Evolutionary conservation across 2,113 vertebrate genomes (phyloP).

Genomic region (Gulo gulo): DNA sequence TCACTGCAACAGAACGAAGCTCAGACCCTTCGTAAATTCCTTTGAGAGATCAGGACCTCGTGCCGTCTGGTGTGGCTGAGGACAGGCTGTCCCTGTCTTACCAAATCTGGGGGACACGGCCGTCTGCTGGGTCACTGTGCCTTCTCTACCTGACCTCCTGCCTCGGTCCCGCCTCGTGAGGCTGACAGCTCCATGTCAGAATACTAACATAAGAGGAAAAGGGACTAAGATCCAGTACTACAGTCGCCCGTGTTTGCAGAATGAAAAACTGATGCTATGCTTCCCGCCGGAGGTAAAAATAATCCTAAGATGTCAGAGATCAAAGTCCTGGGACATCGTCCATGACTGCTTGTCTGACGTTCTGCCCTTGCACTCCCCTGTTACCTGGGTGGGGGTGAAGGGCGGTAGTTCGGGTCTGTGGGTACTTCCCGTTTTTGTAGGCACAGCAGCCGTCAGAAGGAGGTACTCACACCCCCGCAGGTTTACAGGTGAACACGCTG

Average conservation of each 20-base stretch:
- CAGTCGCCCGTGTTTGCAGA: not conserved
- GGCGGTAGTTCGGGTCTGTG: accelerated
- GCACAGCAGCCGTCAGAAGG: no score
- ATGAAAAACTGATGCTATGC: not conserved
- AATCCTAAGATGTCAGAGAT: not conserved
- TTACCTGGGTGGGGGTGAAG: accelerated
- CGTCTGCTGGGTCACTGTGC: not conserved
- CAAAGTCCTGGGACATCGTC: not conserved
- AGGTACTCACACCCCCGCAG: no score
- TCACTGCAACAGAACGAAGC: not conserved
- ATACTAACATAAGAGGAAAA: not conserved
- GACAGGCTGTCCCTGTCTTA: accelerated
- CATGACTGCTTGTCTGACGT: not conserved
- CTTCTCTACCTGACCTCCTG: not conserved
- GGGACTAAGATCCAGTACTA: not conserved
- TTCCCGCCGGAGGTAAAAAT: not conserved
- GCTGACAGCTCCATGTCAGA: not conserved
- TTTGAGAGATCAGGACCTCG: not conserved
- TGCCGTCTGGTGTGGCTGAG: not conserved
- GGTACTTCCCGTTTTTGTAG: accelerated
- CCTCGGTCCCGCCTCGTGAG: no score
- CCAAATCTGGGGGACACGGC: not conserved
- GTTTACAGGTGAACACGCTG: not conserved
- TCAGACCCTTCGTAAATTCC: no score
- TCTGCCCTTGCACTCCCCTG: not conserved